Evolutionary conservation across 2,888 invertebrate species (phyloP).

Genomic region (Blera fallax): DNA sequence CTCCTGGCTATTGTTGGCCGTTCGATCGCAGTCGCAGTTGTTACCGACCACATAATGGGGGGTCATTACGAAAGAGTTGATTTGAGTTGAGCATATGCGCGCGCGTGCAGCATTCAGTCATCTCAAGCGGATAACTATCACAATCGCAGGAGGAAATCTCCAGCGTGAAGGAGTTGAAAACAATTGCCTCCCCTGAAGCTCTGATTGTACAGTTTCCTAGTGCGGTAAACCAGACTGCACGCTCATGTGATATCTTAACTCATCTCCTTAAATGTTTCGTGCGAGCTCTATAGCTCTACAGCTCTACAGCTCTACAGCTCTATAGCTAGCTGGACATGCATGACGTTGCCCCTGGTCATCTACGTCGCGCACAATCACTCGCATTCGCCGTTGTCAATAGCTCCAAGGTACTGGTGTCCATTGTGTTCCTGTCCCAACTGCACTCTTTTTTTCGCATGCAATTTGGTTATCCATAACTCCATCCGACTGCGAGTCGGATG

Average conservation of each 20-base stretch:
- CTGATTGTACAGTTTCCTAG: slow-evolving; percentile 47
- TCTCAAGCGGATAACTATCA: neutral
- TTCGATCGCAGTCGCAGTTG: too few relatives aligned
- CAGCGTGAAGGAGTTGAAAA: slow-evolving; percentile 49
- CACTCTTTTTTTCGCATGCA: slow-evolving; percentile 44
- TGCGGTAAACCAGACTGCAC: too few relatives aligned
- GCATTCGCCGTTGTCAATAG: slow-evolving; percentile 44
- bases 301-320: too few relatives aligned
- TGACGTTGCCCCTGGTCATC: slow-evolving; percentile 51
- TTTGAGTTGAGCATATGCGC: neutral
- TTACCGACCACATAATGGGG: slow-evolving; percentile 9
- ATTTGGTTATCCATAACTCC: slow-evolving; percentile 54
- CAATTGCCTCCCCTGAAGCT: slow-evolving; percentile 65
- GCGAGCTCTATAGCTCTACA: slow-evolving; percentile 6
- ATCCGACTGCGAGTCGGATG: slow-evolving; percentile 17
- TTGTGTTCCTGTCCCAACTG: slow-evolving; percentile 41
- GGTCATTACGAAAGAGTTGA: slow-evolving; percentile 48
- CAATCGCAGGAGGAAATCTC: slow-evolving; percentile 61
- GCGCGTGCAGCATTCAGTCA: slow-evolving; percentile 22
- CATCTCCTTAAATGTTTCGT: slow-evolving; percentile 69
- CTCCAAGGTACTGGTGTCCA: slow-evolving; percentile 46
- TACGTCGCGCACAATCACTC: slow-evolving; percentile 29
- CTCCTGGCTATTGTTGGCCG: slow-evolving; percentile 32
- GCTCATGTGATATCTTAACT: slow-evolving; percentile 71
- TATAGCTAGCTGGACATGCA: slow-evolving; percentile 41